A percentile compares a stretch with the other conserved stretches of the same genome.
Conservation (phyloP, 2,113 vertebrate species). For the Gadus macrocephalus region DNA sequence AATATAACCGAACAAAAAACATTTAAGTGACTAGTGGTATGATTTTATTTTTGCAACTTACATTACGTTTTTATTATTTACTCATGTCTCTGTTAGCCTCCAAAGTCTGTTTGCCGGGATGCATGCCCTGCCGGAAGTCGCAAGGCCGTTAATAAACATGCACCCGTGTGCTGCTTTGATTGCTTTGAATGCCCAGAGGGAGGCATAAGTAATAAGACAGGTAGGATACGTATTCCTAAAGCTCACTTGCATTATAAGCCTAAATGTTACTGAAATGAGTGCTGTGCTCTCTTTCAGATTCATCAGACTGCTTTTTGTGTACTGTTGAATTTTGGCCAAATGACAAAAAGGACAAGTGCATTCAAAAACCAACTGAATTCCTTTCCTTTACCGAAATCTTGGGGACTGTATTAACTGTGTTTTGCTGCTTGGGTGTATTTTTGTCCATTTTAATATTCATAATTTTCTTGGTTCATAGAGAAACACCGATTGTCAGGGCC, state of each 20-base stretch:
- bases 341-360: constrained; percentile 47
- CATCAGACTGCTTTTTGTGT: constrained; percentile 48
- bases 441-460: constrained; percentile 43
- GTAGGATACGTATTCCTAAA: no score
- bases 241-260: constrained; percentile 35
- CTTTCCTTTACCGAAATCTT: constrained; percentile 60
- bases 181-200: constrained; percentile 67
- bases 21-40: no score
- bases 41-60: no score
- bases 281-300: constrained; percentile 46
- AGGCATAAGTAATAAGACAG: constrained; percentile 65
- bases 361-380: constrained; percentile 57
- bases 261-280: not conserved
- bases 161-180: constrained; percentile 70
- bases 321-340: constrained; percentile 60
- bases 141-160: constrained; percentile 60
- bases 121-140: constrained; percentile 61
- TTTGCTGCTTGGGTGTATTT: constrained; percentile 49
- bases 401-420: constrained; percentile 51
- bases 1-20: no score
- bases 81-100: constrained; percentile 39
- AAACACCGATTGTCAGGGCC: constrained; percentile 54
- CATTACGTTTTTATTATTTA: no score
- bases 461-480: constrained; percentile 53
- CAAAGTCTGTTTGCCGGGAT: constrained; percentile 64